A percentile compares a stretch with the other conserved stretches of the same genome.
Evolutionary conservation across 1,140 invertebrate genomes (phyloP).

Genomic region (Diprion similis): DNA sequence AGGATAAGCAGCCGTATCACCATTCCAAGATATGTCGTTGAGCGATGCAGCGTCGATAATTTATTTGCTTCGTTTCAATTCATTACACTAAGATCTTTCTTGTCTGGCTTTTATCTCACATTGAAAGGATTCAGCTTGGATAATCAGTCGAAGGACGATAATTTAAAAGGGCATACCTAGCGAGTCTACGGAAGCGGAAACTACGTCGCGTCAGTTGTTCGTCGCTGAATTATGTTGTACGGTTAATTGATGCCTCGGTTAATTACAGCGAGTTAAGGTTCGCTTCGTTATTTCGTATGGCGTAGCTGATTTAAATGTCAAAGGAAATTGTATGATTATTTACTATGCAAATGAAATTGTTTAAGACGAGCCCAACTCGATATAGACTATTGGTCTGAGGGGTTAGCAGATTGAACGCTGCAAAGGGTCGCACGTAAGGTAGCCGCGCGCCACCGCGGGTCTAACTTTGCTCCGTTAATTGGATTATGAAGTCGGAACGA

Average conservation of each 20-base stretch:
- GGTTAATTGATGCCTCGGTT: constrained; percentile 43
- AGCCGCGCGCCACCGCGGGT: constrained; percentile 26
- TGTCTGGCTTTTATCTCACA: too few relatives aligned
- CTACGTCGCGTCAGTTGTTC: too few relatives aligned
- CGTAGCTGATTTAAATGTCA: constrained; percentile 54
- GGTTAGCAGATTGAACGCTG: constrained; percentile 2
- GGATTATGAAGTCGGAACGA: constrained; percentile 45
- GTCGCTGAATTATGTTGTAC: constrained; percentile 33
- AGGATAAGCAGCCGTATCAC: too few relatives aligned
- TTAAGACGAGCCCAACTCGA: constrained; percentile 48
- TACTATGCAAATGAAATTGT: constrained; percentile 59
- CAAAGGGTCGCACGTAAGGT: constrained; percentile 29
- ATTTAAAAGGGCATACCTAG: constrained; percentile 19
- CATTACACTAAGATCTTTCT: too few relatives aligned
- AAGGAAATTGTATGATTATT: constrained; percentile 61
- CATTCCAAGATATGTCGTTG: too few relatives aligned
- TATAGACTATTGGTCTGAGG: constrained; percentile 15
- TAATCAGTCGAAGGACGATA: background rate
- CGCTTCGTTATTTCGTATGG: background rate
- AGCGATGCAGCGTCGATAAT: too few relatives aligned
- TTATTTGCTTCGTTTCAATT: too few relatives aligned
- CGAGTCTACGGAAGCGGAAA: constrained; percentile 32
- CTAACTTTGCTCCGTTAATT: constrained; percentile 48
- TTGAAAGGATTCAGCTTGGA: too few relatives aligned
- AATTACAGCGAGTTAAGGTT: constrained; percentile 22